Percentiles rank a stretch among this genome's conserved stretches.
These are phyloP conservation scores for Sparus aurata DNA, from an alignment of 2,797 vertebrate genomes.

Conservation along the genomic window DNA sequence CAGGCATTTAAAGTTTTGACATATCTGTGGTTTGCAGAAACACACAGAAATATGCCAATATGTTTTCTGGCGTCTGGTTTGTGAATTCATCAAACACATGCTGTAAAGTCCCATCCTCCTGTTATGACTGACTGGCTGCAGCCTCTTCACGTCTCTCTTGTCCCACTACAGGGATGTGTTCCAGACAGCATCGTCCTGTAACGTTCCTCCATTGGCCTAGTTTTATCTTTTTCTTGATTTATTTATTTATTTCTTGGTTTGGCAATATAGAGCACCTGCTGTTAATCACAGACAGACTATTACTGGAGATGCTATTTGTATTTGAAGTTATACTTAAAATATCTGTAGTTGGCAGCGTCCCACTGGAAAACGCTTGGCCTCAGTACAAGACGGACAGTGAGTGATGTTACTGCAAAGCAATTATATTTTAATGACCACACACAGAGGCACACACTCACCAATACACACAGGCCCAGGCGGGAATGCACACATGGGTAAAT, in stretches of 20 bases:
- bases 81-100: no score
- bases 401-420: conserved; percentile 24
- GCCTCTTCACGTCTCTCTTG: not conserved
- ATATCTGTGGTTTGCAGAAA: no score
- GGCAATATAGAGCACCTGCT: conserved; percentile 48
- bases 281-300: conserved; percentile 47
- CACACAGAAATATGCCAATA: no score
- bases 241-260: conserved; percentile 11
- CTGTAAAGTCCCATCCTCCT: no score
- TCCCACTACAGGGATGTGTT: not conserved
- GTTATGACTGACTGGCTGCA: not conserved
- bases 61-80: no score
- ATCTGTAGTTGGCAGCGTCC: conserved; percentile 35
- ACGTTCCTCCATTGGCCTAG: conserved; percentile 23
- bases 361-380: conserved; percentile 30
- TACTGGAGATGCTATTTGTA: conserved; percentile 32
- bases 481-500: not conserved
- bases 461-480: not conserved
- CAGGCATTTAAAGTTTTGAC: no score
- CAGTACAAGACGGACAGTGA: conserved; percentile 38
- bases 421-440: conserved; percentile 48
- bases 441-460: not conserved
- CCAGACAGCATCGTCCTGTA: not conserved
- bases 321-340: conserved; percentile 57
- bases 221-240: conserved; percentile 22